A percentile compares a stretch with the other conserved stretches of the same genome.
Evolutionary conservation across 2,888 invertebrate species (phyloP).

Genomic region (Hoplodrina blanda): DNA sequence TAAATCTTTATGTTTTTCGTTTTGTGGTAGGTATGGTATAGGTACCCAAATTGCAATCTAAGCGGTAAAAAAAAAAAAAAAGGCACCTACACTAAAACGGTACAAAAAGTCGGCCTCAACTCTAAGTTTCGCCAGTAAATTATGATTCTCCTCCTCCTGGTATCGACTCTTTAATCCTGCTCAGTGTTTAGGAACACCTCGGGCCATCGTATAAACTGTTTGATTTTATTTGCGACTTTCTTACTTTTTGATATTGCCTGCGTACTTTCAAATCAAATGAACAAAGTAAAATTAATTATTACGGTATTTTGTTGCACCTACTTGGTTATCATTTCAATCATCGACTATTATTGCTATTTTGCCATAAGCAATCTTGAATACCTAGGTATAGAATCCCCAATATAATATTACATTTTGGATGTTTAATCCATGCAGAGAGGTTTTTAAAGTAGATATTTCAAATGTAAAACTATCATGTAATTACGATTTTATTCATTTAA

Average conservation of each 20-base stretch:
- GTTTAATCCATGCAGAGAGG: no score
- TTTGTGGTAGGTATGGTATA: background rate
- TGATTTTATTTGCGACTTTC: conserved; percentile 38
- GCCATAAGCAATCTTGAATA: no score
- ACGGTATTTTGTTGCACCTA: no score
- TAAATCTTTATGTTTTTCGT: background rate
- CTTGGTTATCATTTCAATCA: no score
- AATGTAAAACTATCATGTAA: no score
- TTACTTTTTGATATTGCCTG: background rate
- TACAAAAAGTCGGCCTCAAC: background rate
- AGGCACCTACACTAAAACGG: background rate
- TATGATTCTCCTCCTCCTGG: conserved; percentile 10
- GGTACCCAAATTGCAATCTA: background rate
- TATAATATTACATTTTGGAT: no score
- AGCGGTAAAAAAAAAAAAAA: no score
- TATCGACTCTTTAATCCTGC: conserved; percentile 10
- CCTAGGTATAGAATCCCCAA: no score
- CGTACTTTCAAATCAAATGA: background rate
- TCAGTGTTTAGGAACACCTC: conserved; percentile 12
- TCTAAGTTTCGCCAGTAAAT: conserved; percentile 3
- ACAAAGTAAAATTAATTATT: no score
- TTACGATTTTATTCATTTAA: no score
- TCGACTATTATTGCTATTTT: no score
- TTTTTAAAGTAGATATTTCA: no score
- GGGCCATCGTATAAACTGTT: conserved; percentile 16